Conservation (phyloP, 1,140 invertebrate genomes). For the Dendroctonus valens region DNA sequence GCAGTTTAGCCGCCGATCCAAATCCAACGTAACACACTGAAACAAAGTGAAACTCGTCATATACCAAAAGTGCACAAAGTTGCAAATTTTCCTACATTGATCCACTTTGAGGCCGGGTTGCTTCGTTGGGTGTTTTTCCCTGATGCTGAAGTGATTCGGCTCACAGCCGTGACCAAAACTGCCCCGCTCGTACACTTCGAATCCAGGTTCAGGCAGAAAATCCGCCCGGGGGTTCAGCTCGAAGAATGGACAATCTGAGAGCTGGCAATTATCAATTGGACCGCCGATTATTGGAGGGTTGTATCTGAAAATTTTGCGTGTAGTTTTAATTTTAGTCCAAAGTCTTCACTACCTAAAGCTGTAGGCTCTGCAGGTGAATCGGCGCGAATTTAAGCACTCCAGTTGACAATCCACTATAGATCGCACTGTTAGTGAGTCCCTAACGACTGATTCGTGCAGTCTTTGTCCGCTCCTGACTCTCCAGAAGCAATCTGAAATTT, state of each 20-base stretch:
- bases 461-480: slow-evolving; percentile 69
- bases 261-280: slow-evolving; percentile 66
- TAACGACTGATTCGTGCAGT: slow-evolving; percentile 60
- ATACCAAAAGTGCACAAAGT: not conserved
- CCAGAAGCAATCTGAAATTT: slow-evolving; percentile 75
- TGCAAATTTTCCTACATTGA: slow-evolving; percentile 36
- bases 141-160: slow-evolving; percentile 53
- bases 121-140: slow-evolving; percentile 22
- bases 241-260: slow-evolving; percentile 68
- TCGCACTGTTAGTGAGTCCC: slow-evolving; percentile 62
- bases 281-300: slow-evolving; percentile 61
- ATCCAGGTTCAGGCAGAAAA: slow-evolving; percentile 59
- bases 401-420: slow-evolving; percentile 73
- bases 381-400: slow-evolving; percentile 64
- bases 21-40: slow-evolving; percentile 73
- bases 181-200: slow-evolving; percentile 73
- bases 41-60: slow-evolving; percentile 34
- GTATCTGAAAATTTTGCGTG: slow-evolving; percentile 54
- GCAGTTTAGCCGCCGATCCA: slow-evolving; percentile 65
- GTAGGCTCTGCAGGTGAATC: slow-evolving; percentile 75
- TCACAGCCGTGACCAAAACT: slow-evolving; percentile 78
- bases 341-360: slow-evolving; percentile 62
- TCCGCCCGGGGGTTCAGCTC: slow-evolving; percentile 61
- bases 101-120: slow-evolving; percentile 36
- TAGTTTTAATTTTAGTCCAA: not conserved